Base-by-base conservation (phyloP, 2,888 invertebrate genomes). In the Heteromyza rotundicornis region DNA sequence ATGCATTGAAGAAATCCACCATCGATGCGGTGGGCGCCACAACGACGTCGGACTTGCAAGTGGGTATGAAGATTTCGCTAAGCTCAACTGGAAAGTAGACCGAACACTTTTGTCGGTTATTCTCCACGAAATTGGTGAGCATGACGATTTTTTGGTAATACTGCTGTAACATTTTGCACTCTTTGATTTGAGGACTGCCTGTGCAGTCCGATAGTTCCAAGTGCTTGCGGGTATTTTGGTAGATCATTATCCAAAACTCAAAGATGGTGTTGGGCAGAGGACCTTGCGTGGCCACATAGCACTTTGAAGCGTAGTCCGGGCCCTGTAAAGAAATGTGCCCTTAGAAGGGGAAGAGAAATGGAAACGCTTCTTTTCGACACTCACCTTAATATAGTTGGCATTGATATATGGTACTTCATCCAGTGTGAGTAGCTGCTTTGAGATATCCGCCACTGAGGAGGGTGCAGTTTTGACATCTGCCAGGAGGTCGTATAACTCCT, bases 221-320 rank as follows among this genome's bases (percentile, higher is more conserved):
- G 59, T 78, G 76, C 60, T 74, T 85, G 71, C 61, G 73, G 24
- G 76, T 83, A 74, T 88, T 88, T 74, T 88, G 88, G 58, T 85
- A 82, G 3, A 95, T 88, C 95, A 96, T 94, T 35, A 88, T 86
- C 96, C 96, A 96, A 82, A 96, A 95, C 79, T 96, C 96, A 70
- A 87, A 89, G 57, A 95, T 89, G 0, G 96, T 96, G 81, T 95
- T 93, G 22, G 91, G 87, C 78, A 96, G 87, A 1, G 96, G 96
- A 8, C 96, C 96, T 83, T 96, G 96, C 0, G 96, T 95, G 14
- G 95, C 96, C 62, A 96, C 93, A 83, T 94, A 96, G 51, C 92
- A 89, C 73, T 90, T 90, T 63, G 90, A 90, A 64, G 93, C 91
- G 73, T 92, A 93, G 79, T 95, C 94, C 75, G 95, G 94, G 64